Evolutionary conservation across 1,140 invertebrate species (phyloP), one percentile per base, ranked within the genome.

Genomic region (Colletes latitarsis): DNA sequence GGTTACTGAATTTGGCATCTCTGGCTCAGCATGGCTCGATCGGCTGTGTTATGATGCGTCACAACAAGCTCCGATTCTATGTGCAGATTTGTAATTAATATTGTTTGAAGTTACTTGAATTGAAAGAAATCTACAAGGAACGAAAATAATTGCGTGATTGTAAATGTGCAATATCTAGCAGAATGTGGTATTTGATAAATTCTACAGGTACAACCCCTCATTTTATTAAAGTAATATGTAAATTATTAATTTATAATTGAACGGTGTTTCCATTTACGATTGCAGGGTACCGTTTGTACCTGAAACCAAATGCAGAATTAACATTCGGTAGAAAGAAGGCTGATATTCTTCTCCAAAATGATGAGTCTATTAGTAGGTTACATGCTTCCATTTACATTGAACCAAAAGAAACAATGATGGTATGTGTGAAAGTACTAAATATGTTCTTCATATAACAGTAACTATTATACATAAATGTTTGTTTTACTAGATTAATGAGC

Each of bases 331-430:
- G 89, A 49, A 88, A 86, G 21, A 83, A 60, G 5, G 55, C 67
- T 41, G 75, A 85, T 19, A 76, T 89, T 30, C 12, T 89, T 21
- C 77, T 90, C 43, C 15, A 19, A 49, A 71, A 87, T 70, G 88
- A 90, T 68, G 75, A 66, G n/a, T 90, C 89, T 0, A 82, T 90
- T n/a, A 90, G 89, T 55, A 87, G 84, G 52, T 53, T 64, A 77
- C 89, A 90, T 83, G 88, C 87, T 19, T 60, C 55, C 12, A 76
- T 90, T 15, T 15, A 19, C n/a, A 15, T 90, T 0, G 12, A 41
- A 12, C 39, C 39, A 43, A 69, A 49, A 41, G 9, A 82, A 46
- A 14, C 14, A 10, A 14, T 53, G 41, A 49, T 58, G 75, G 49
- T 60, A 75, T 1, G 0, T 75, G 6, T 14, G 6, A 49, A 14